Conservation (phyloP, 92 coral and sea anemone genomes). For the Meandrina meandrites region DNA sequence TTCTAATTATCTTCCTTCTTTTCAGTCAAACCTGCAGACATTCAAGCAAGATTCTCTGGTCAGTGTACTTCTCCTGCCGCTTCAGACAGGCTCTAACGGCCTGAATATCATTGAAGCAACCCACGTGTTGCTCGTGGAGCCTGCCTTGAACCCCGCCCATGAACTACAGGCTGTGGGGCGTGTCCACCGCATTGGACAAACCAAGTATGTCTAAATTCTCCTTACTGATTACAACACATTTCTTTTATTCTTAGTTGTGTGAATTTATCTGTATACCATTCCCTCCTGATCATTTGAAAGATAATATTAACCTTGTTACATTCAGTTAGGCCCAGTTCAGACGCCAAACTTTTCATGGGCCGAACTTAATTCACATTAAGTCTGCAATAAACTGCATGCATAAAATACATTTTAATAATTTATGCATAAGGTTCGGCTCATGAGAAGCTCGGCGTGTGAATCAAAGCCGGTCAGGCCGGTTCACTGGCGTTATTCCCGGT, state of each 20-base stretch:
- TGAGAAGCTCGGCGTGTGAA: no score
- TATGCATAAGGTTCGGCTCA: no score
- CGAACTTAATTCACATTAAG: no score
- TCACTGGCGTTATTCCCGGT: no score
- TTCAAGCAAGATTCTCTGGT: slow-evolving; percentile 78
- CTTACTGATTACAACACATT: neutral
- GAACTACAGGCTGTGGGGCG: slow-evolving; percentile 97
- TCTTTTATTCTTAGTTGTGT: neutral
- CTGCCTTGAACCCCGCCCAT: slow-evolving; percentile 95
- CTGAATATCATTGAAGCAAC: slow-evolving; percentile 95
- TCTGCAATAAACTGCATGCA: no score
- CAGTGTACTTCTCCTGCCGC: slow-evolving; percentile 76
- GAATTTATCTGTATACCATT: neutral
- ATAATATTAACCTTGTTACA: no score
- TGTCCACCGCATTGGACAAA: slow-evolving; percentile 98
- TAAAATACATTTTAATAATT: no score
- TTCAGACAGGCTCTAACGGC: slow-evolving; percentile 95
- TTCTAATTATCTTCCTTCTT: no score
- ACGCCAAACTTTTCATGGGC: no score
- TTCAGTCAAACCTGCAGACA: slow-evolving; percentile 74
- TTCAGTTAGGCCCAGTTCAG: no score
- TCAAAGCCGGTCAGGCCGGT: no score
- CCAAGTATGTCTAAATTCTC: slow-evolving; percentile 62
- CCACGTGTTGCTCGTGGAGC: slow-evolving; percentile 94
- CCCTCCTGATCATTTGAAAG: neutral